phyloP scores from a whole-genome alignment of 2,888 invertebrate species.

The Metellina segmentata region DNA sequence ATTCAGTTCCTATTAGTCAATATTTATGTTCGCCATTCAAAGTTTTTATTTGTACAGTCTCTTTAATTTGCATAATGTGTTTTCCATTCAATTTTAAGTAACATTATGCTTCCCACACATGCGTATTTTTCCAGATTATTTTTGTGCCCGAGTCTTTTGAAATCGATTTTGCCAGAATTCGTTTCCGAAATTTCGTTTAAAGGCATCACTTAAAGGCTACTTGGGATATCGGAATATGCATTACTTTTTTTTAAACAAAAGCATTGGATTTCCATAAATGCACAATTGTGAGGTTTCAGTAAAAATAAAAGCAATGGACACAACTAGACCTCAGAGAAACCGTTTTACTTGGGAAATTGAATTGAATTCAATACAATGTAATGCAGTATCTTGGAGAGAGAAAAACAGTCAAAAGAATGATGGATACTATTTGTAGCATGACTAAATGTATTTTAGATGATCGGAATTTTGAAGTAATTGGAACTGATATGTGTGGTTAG shows the following conservation, averaged over 20 bases:
- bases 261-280: not conserved
- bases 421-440: too few species aligned
- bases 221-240: conserved; percentile 2
- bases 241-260: not conserved
- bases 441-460: too few species aligned
- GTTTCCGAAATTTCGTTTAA: not conserved
- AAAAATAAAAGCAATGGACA: not conserved
- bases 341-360: not conserved
- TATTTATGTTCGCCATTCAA: not conserved
- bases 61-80: not conserved
- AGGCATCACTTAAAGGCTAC: not conserved
- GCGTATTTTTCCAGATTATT: not conserved
- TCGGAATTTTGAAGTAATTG: too few species aligned
- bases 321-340: not conserved
- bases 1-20: not conserved
- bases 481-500: too few species aligned
- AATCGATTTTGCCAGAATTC: not conserved
- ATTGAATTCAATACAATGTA: not conserved
- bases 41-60: not conserved
- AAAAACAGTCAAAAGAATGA: too few species aligned
- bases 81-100: not conserved
- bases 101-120: not conserved
- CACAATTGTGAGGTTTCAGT: not conserved
- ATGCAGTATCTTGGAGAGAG: not conserved
- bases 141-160: not conserved